A percentile compares a stretch with the other conserved stretches of the same genome.
phyloP scores from a whole-genome alignment of 1,140 invertebrate species.

The Drosophila dunni region DNA sequence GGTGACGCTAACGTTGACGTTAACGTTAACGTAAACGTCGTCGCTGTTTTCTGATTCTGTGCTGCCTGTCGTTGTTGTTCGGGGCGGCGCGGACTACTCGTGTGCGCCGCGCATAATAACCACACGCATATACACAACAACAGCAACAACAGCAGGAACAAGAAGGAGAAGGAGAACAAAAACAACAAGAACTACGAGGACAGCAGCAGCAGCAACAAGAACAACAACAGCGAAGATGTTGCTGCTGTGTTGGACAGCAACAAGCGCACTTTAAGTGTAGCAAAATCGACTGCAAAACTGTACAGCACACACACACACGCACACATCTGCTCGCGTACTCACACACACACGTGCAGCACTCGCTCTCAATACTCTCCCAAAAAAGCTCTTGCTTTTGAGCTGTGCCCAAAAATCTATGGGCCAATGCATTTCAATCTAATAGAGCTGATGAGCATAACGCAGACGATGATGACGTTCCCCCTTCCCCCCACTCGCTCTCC shows the following conservation, averaged over 20 bases:
- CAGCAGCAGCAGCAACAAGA: constrained; percentile 21
- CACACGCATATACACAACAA: constrained; percentile 27
- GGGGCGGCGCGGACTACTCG: constrained; percentile 33
- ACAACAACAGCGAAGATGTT: constrained; percentile 12
- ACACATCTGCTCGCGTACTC: background rate
- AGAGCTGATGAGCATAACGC: constrained; percentile 9
- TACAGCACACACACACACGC: constrained; percentile 58
- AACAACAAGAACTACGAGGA: constrained; percentile 10
- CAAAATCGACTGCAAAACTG: constrained; percentile 78
- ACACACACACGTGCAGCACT: constrained; percentile 3
- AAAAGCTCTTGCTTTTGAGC: constrained; percentile 26
- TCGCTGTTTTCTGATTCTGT: background rate
- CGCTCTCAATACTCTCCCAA: background rate
- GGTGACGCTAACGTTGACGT: constrained; percentile 23
- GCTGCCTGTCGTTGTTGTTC: constrained; percentile 22
- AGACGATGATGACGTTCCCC: background rate
- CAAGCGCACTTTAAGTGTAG: constrained; percentile 78
- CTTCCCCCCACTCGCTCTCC: too few species aligned
- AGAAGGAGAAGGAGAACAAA: constrained; percentile 11
- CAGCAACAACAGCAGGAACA: constrained; percentile 3
- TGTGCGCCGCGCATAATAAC: constrained; percentile 51
- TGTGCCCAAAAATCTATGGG: constrained; percentile 35
- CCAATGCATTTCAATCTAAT: constrained; percentile 43
- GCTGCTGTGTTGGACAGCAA: constrained; percentile 49
- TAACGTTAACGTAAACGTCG: constrained; percentile 22